Evolutionary conservation across 2,888 invertebrate genomes (phyloP).

Genomic region (Campoplex capitator): DNA sequence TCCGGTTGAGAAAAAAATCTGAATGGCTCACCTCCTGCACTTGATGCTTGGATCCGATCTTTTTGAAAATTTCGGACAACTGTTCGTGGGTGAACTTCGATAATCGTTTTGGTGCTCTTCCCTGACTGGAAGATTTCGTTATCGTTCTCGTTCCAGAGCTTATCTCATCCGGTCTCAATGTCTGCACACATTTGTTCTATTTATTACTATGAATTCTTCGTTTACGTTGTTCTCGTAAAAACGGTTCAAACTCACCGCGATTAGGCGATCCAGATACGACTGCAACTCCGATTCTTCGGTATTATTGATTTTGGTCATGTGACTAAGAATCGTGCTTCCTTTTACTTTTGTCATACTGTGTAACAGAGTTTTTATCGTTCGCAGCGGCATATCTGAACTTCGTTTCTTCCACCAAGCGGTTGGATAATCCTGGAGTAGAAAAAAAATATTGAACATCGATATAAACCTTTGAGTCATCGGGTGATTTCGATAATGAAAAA

Average conservation of each 20-base stretch:
- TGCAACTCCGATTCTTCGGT: slow-evolving; percentile 94
- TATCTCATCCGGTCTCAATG: slow-evolving; percentile 85
- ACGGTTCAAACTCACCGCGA: slow-evolving; percentile 87
- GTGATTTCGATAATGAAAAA: no score
- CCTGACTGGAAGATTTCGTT: slow-evolving; percentile 76
- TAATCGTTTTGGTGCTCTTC: slow-evolving; percentile 86
- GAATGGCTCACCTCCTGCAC: slow-evolving; percentile 86
- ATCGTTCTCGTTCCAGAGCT: slow-evolving; percentile 75
- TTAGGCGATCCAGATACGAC: slow-evolving; percentile 92
- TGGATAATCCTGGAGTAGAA: slow-evolving; percentile 88
- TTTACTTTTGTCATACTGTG: slow-evolving; percentile 96
- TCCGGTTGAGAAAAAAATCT: background rate
- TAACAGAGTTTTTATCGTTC: slow-evolving; percentile 97
- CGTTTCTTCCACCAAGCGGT: slow-evolving; percentile 94
- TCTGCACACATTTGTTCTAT: slow-evolving; percentile 77
- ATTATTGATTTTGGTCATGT: slow-evolving; percentile 91
- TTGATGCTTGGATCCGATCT: slow-evolving; percentile 95
- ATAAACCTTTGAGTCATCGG: background rate
- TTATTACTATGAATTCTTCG: slow-evolving; percentile 61
- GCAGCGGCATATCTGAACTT: slow-evolving; percentile 93
- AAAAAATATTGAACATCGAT: background rate
- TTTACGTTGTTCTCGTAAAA: slow-evolving; percentile 1
- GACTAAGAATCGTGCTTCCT: slow-evolving; percentile 92
- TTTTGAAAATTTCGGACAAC: slow-evolving; percentile 94
- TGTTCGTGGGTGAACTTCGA: slow-evolving; percentile 94